Base-by-base conservation (phyloP, 2,113 vertebrate genomes). In the Candoia aspera region DNA sequence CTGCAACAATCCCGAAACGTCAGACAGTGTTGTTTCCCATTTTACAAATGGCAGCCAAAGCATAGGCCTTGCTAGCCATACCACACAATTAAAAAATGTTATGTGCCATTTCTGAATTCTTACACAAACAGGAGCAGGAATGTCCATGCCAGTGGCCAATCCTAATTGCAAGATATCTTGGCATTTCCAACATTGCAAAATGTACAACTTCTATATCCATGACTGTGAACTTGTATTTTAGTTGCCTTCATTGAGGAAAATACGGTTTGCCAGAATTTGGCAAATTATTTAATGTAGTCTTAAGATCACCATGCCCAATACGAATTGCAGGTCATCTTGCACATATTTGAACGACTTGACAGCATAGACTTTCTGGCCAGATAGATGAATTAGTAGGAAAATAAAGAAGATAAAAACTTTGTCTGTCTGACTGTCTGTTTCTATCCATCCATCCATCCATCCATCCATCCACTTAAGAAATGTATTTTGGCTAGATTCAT, bases 401-500 rank as follows among this genome's bases (percentile, higher is more conserved):
- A 49, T 49, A 49, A 49, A 49, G 46, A 49, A 2, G 46, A 49
- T 49, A 49, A 49, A 49, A 49, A 49, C 46, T 2, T 5, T 5
- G 5, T 49, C 46, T 49, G 46, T 49, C 46, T 49, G 46, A 3
- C 46, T 49, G 46, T 49, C 46, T 49, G 46, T 49, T n/a, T n/a
- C 46, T 5, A 5, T 49, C 46, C 46, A 49, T 49, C 46, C 46
- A 49, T 49, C 46, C 46, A 49, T 49, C 46, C 46, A 49, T 49
- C 46, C 5, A 49, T 49, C 57, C 91, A 86, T 89, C 59, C 91
- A 37, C 29, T 49, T 26, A 68, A 92, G 64, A 59, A 86, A 92
- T 94, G 60, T 13, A 24, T 92, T 95, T 94, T n/a, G 42, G 49
- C 91, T 92, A 33, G 8, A 1, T 92, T 83, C 92, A 91, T 84